phyloP scores from a whole-genome alignment of 2,797 vertebrate species.

The Clarias laeviceps region DNA sequence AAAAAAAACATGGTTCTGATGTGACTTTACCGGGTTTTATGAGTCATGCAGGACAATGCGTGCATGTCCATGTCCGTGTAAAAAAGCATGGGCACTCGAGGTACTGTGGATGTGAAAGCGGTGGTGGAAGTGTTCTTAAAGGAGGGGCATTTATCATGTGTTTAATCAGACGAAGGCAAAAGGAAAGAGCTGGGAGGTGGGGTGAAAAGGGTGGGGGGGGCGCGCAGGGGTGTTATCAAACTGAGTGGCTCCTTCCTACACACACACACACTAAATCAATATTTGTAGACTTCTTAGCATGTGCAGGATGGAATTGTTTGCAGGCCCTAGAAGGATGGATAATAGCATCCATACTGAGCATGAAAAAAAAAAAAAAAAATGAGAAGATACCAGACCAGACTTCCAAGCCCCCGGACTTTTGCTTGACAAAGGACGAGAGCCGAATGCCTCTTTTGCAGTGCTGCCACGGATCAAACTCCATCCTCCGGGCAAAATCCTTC shows the following conservation, averaged over 20 bases:
- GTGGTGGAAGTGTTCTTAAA: not conserved
- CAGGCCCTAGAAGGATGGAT: constrained; percentile 28
- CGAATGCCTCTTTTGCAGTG: not conserved
- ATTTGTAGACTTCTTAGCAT: constrained; percentile 35
- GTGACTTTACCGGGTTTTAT: constrained; percentile 2
- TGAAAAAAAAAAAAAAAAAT: not conserved
- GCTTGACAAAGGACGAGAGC: not conserved
- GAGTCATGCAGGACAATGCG: not conserved
- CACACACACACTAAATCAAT: constrained; percentile 54
- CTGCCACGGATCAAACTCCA: constrained; percentile 14
- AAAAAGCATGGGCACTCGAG: not conserved
- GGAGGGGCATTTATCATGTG: constrained; percentile 55
- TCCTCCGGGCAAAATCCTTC: constrained; percentile 26
- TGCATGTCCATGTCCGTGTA: not conserved
- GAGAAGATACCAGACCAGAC: not conserved
- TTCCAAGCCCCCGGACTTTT: not conserved
- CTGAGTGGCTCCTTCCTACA: constrained; percentile 60
- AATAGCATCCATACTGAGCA: not conserved
- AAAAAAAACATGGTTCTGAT: too few species aligned
- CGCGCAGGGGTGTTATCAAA: constrained; percentile 58
- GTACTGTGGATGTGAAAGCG: not conserved
- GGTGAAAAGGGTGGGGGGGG: constrained; percentile 4
- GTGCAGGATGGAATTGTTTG: constrained; percentile 33
- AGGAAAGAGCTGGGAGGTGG: constrained; percentile 49
- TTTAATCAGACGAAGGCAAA: constrained; percentile 64